These are phyloP conservation scores for Solea senegalensis DNA, from an alignment of 2,113 vertebrate genomes.

Conservation along the genomic window DNA sequence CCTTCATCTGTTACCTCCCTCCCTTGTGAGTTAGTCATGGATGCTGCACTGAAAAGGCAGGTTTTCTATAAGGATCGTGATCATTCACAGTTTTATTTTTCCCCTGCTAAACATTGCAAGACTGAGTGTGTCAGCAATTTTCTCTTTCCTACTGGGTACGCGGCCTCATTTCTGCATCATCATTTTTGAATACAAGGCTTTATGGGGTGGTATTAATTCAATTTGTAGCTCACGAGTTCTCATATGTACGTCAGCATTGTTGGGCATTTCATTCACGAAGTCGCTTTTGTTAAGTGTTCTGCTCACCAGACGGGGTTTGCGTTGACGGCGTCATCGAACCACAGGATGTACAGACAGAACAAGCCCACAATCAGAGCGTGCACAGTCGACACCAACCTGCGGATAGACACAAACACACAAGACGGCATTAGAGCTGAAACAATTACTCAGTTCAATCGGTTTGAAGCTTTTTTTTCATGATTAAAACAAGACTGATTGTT, in stretches of 20 bases:
- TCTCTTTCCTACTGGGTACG: neutral
- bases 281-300: slow-evolving; percentile 20
- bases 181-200: neutral
- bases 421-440: neutral
- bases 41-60: slow-evolving; percentile 43
- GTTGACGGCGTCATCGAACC: slow-evolving; percentile 82
- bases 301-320: slow-evolving; percentile 85
- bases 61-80: slow-evolving; percentile 33
- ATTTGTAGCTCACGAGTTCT: neutral
- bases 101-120: slow-evolving; percentile 6
- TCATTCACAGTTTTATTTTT: slow-evolving; percentile 1
- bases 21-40: slow-evolving; percentile 9
- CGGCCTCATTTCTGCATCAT: too few relatives aligned
- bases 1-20: slow-evolving; percentile 32
- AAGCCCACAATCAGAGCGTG: slow-evolving; percentile 83
- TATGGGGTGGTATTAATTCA: neutral
- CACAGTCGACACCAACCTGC: slow-evolving; percentile 81
- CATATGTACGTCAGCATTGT: neutral
- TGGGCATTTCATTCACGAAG: neutral
- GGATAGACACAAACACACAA: slow-evolving; percentile 19
- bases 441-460: too few relatives aligned
- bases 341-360: slow-evolving; percentile 85
- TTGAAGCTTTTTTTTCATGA: too few relatives aligned
- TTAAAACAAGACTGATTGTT: too few relatives aligned
- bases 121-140: neutral